Evolutionary conservation across 1,140 invertebrate species (phyloP).

Genomic region (Riptortus pedestris): DNA sequence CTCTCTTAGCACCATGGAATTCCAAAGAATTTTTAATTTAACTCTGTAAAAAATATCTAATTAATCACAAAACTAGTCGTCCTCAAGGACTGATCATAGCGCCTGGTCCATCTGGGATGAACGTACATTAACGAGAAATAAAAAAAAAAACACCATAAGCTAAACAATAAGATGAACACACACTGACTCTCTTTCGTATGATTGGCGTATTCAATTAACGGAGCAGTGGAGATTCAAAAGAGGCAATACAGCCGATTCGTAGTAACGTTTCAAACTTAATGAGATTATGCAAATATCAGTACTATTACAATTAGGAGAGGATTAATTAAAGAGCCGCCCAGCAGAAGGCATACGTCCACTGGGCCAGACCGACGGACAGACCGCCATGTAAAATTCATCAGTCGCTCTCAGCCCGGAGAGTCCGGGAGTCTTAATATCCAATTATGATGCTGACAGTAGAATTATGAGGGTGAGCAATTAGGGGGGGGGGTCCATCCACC

Average conservation of each 20-base stretch:
- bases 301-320: slow-evolving; percentile 22
- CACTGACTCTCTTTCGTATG: slow-evolving; percentile 11
- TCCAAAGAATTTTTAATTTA: too few species aligned
- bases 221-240: not conserved
- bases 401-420: not conserved
- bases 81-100: too few species aligned
- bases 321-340: slow-evolving; percentile 1
- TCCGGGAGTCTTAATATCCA: slow-evolving; percentile 28
- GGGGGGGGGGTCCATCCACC: slow-evolving; percentile 14
- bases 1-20: too few species aligned
- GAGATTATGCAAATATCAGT: slow-evolving; percentile 25
- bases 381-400: slow-evolving; percentile 30
- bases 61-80: too few species aligned
- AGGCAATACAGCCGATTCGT: not conserved
- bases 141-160: too few species aligned
- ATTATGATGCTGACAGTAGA: slow-evolving; percentile 31
- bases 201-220: slow-evolving; percentile 27
- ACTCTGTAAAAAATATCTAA: too few species aligned
- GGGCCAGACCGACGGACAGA: not conserved
- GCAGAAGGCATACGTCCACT: not conserved
- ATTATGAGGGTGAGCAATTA: slow-evolving; percentile 29
- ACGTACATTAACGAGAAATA: too few species aligned
- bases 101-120: too few species aligned
- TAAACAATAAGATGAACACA: too few species aligned
- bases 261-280: slow-evolving; percentile 25